Evolutionary conservation across 2,113 vertebrate genomes (phyloP), one percentile per base, ranked within the genome.

Genomic region (Macroglossus sobrinus): DNA sequence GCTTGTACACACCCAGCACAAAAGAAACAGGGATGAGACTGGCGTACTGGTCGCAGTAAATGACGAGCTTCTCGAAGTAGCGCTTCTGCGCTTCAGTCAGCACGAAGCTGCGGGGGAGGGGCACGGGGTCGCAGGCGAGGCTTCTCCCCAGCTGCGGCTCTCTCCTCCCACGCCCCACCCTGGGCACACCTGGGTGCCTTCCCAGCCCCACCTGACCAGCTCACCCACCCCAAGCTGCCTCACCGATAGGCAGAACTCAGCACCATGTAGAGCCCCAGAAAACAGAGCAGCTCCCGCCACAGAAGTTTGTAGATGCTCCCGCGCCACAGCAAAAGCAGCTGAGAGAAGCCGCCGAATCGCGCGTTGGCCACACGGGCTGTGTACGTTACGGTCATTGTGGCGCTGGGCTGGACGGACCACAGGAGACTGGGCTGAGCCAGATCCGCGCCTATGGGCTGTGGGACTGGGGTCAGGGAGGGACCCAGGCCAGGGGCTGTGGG

Each of bases 281-380:
- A 99, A 53, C 98, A 99, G 76, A 99, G 97, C 96, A 99, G 98
- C 97, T 99, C 99, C 22, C 99, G 99, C 96, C 99, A 99, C 11
- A 99, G 95, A 18, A 99, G 98, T 89, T 99, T 99, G 98, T 99
- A 99, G 97, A 99, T 99, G 98, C 99, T 99, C 0, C 99, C 99
- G 13, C 99, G 99, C 99, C 99, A 99, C 33, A 99, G 99, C 97
- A 99, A 85, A 35, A 99, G 98, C 85, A 99, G 98, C 95, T 99
- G 99, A 74, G 99, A 99, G 98, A 99, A 99, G 69, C 99, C 99
- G 3, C 99, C 99, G 81, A 99, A 99, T 45, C 99, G 99, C n/a
- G 99, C 99, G 5, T 99, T 99, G 12, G 99, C 99, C 40, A 99
- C 99, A 33, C 99, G 98, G 35, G 99, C 99, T 0, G 99, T 99